A percentile compares a stretch with the other conserved stretches of the same genome.
phyloP scores from a whole-genome alignment of 1,140 invertebrate genomes.

The Drosophila pseudoobscura region DNA sequence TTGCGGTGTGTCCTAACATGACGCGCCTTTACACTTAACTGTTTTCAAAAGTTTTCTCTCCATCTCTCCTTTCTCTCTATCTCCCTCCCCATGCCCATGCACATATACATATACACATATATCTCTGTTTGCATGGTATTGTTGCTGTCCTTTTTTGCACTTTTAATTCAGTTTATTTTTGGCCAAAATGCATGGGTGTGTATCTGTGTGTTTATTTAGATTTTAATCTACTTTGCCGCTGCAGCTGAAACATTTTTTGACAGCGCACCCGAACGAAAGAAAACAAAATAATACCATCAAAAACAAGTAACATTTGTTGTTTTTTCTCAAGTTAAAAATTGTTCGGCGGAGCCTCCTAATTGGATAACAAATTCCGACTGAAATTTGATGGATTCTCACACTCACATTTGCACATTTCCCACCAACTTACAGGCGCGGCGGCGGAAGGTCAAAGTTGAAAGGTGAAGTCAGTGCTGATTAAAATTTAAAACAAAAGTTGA shows the following conservation, averaged over 20 bases:
- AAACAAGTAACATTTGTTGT: constrained; percentile 23
- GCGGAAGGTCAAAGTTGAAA: too few relatives aligned
- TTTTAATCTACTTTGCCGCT: constrained; percentile 74
- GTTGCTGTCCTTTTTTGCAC: constrained; percentile 68
- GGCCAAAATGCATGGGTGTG: constrained; percentile 53
- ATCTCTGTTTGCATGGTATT: constrained; percentile 5
- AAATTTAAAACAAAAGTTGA: too few relatives aligned
- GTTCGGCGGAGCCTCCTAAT: constrained; percentile 21
- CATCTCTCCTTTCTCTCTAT: background rate
- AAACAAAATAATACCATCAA: constrained; percentile 6
- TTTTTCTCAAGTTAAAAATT: background rate
- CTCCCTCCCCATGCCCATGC: too few relatives aligned
- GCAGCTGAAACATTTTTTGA: constrained; percentile 75
- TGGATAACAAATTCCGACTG: constrained; percentile 45
- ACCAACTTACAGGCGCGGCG: too few relatives aligned
- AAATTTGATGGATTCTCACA: constrained; percentile 21
- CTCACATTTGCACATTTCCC: too few relatives aligned
- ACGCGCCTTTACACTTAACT: constrained; percentile 79
- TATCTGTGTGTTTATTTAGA: constrained; percentile 18
- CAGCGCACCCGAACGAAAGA: constrained; percentile 50
- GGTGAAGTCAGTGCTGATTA: too few relatives aligned
- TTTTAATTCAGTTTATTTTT: constrained; percentile 77
- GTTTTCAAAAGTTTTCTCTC: constrained; percentile 41
- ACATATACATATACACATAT: background rate
- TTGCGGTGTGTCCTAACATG: constrained; percentile 74